These are phyloP conservation scores for Pseudopleuronectes americanus DNA, from an alignment of 2,797 vertebrate species.

Conservation along the genomic window DNA sequence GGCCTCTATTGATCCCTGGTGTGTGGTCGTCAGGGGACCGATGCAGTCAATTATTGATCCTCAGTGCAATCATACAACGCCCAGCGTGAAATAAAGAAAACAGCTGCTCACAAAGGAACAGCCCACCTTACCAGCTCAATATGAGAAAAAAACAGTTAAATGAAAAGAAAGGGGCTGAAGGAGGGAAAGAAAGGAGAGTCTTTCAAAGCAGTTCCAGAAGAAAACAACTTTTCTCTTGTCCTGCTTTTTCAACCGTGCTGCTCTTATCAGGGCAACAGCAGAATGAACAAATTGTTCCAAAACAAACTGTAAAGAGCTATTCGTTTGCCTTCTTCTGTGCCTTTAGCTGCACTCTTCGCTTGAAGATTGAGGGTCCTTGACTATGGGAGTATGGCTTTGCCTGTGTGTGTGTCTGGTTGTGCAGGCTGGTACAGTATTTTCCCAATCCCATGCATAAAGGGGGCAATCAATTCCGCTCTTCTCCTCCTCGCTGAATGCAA, in stretches of 20 bases:
- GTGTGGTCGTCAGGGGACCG: slow-evolving; percentile 57
- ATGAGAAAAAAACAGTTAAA: slow-evolving; percentile 53
- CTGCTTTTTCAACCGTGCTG: slow-evolving; percentile 23
- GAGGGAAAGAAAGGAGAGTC: slow-evolving; percentile 14
- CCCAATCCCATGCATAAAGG: slow-evolving; percentile 73
- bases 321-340: slow-evolving; percentile 38
- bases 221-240: slow-evolving; percentile 50
- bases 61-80: slow-evolving; percentile 59
- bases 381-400: slow-evolving; percentile 18
- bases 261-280: slow-evolving; percentile 60
- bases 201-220: slow-evolving; percentile 26
- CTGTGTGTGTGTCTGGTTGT: slow-evolving; percentile 7
- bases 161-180: slow-evolving; percentile 31
- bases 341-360: slow-evolving; percentile 30
- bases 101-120: slow-evolving; percentile 56
- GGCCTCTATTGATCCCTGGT: slow-evolving; percentile 66
- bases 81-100: slow-evolving; percentile 65
- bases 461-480: slow-evolving; percentile 80
- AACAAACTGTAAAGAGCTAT: slow-evolving; percentile 46
- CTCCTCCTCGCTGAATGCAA: slow-evolving; percentile 59
- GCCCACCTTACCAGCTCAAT: slow-evolving; percentile 38
- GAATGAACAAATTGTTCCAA: slow-evolving; percentile 52
- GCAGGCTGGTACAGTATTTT: slow-evolving; percentile 64
- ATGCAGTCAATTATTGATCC: slow-evolving; percentile 74
- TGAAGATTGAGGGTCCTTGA: slow-evolving; percentile 35